Evolutionary conservation across 1,140 invertebrate genomes (phyloP), one percentile per base, ranked within the genome.

Genomic region (Medauroidea extradentata): DNA sequence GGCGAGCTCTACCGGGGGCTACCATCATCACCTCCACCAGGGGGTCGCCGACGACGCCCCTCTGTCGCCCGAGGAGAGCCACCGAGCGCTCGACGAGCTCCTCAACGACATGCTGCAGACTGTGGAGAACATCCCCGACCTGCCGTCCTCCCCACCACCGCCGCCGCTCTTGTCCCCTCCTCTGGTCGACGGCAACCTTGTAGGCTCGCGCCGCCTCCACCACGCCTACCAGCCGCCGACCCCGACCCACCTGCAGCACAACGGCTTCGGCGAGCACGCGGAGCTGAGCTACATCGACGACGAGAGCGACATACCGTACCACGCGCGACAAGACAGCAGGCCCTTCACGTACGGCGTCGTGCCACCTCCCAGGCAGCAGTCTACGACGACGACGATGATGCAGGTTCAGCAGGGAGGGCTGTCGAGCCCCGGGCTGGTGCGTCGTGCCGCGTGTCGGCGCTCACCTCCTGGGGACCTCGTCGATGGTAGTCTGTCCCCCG

Each of bases 81-180:
- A 84, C 68, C 78, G 82, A 53, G 83, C 85, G 70, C 78, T 89
- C 57, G 86, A 89, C 75, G 85, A 85, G 67, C 78, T 91, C 55
- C 81, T 92, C 50, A 83, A 84, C 66, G 89, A 90, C 71, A 90
- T 92, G 88, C 81, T 91, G 76, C 79, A 87, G 53, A 90, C 89
- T 27, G 88, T 91, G 63, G 86, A 90, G 79, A 86, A 84, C 69
- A 84, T 88, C 69, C 85, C 85, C 52, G 85, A 87, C 68, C 61
- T 80, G 29, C 62, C 68, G 64, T 71, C 75, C 65, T 74, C 73
- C 16, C 50, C 18, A 29, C n/a, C 46, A 16, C 43, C 42, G 52
- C 21, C 44, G 34, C 14, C 68, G 71, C n/a, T n/a, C n/a, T n/a
- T n/a, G n/a, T n/a, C n/a, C n/a, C n/a, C 55, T 16, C 16, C 55